A percentile compares a stretch with the other conserved stretches of the same genome.
Conservation (phyloP, 2,888 invertebrate species). For the Thymelicus lineola region DNA sequence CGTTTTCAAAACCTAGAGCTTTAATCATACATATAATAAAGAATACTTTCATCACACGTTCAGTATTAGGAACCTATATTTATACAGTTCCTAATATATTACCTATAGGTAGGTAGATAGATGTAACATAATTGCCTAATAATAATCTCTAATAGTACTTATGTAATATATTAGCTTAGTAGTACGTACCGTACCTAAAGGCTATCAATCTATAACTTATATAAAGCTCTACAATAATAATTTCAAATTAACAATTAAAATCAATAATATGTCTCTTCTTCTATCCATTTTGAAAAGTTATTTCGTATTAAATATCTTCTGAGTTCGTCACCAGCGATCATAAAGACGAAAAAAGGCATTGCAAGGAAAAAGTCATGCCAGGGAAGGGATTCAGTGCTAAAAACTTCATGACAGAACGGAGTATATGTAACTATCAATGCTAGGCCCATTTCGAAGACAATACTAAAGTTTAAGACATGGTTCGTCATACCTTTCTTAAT, state of each 20-base stretch:
- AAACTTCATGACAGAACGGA: constrained; percentile 88
- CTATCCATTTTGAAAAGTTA: constrained; percentile 89
- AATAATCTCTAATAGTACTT: no score
- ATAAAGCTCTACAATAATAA: no score
- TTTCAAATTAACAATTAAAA: not conserved
- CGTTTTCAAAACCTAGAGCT: no score
- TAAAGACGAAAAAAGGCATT: constrained; percentile 89
- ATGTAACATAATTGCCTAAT: no score
- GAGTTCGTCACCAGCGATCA: constrained; percentile 90
- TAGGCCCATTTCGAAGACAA: constrained; percentile 87
- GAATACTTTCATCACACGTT: no score
- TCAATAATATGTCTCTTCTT: constrained; percentile 90
- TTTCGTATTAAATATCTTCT: constrained; percentile 89
- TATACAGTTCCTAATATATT: no score
- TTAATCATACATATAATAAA: no score
- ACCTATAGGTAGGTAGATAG: no score
- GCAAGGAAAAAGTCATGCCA: constrained; percentile 90
- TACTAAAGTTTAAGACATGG: constrained; percentile 86
- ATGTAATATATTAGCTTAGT: no score
- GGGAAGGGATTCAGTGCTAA: constrained; percentile 89
- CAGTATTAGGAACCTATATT: no score
- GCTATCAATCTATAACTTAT: no score
- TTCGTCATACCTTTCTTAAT: constrained; percentile 91
- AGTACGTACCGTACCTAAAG: no score
- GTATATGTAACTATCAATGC: constrained; percentile 88